Evolutionary conservation across 2,113 vertebrate genomes (phyloP).

Genomic region (Syngnathus floridae): DNA sequence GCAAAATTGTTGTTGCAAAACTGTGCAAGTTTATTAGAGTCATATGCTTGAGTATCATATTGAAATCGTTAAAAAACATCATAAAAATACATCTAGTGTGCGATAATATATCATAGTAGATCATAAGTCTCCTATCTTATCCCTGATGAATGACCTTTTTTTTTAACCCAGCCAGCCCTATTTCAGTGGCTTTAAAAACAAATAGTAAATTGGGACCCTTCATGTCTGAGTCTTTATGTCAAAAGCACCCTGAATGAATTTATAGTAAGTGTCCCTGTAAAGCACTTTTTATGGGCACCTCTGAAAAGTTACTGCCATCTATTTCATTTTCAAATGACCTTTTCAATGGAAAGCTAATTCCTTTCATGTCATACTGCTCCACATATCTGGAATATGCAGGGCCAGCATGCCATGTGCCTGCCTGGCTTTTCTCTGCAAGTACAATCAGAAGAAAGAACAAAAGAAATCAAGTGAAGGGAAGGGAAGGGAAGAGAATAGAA

Average conservation of each 20-base stretch:
- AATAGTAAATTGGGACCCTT: background rate
- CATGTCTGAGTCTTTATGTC: background rate
- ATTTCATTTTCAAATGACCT: conserved; percentile 46
- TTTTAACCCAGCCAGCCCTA: too few relatives aligned
- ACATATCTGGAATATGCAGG: conserved; percentile 41
- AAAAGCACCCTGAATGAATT: conserved; percentile 14
- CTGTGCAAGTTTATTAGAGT: too few relatives aligned
- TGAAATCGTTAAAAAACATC: too few relatives aligned
- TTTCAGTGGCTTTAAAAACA: background rate
- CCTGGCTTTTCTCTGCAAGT: conserved; percentile 15
- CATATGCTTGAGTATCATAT: too few relatives aligned
- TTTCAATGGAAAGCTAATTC: conserved; percentile 31
- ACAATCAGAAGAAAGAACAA: conserved; percentile 12
- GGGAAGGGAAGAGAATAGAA: conserved; percentile 1
- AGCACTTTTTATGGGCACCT: conserved; percentile 15
- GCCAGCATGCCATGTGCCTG: conserved; percentile 14
- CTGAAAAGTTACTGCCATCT: conserved; percentile 31
- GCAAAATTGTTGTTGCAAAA: too few relatives aligned
- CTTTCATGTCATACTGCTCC: conserved; percentile 24
- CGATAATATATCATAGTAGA: too few relatives aligned
- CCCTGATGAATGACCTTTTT: too few relatives aligned
- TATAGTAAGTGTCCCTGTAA: conserved; percentile 11
- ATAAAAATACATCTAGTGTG: too few relatives aligned
- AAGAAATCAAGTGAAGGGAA: conserved; percentile 25
- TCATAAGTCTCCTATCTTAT: too few relatives aligned